These are phyloP conservation scores for Lithophane socia DNA, from an alignment of 2,888 invertebrate genomes.

Conservation along the genomic window DNA sequence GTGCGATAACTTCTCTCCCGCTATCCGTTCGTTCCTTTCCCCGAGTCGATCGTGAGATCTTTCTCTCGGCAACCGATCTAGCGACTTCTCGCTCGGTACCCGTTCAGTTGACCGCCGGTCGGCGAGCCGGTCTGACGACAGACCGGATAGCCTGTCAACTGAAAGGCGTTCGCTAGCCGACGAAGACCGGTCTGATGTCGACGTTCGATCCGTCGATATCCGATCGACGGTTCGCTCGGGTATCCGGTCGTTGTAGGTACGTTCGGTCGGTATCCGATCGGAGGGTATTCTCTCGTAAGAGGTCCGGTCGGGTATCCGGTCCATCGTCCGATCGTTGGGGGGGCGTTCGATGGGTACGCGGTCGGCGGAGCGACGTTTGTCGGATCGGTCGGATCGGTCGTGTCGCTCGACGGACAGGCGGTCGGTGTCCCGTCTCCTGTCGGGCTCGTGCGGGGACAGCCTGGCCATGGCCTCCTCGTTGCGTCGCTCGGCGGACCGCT, in stretches of 20 bases:
- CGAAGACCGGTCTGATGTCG: conserved; percentile 71
- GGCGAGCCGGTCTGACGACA: conserved; percentile 62
- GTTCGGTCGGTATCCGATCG: conserved; percentile 66
- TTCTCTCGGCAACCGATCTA: conserved; percentile 73
- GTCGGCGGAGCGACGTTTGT: conserved; percentile 75
- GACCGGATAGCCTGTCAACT: conserved; percentile 67
- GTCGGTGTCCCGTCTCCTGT: conserved; percentile 62
- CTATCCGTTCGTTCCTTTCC: conserved; percentile 62
- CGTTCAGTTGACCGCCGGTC: conserved; percentile 68
- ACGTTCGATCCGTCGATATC: conserved; percentile 67
- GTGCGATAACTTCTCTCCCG: conserved; percentile 60
- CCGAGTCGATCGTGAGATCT: conserved; percentile 72
- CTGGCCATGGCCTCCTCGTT: conserved; percentile 83
- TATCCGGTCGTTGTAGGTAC: conserved; percentile 66
- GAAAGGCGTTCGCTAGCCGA: conserved; percentile 72
- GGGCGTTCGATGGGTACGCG: conserved; percentile 68
- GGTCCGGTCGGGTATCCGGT: conserved; percentile 66
- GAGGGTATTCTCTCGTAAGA: conserved; percentile 64
- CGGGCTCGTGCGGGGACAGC: conserved; percentile 80
- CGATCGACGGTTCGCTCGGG: conserved; percentile 65
- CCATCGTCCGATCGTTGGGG: conserved; percentile 64
- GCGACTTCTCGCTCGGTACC: conserved; percentile 69
- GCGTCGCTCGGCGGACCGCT: conserved; percentile 78
- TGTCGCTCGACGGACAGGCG: conserved; percentile 54
- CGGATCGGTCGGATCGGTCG: conserved; percentile 52